A percentile compares a stretch with the other conserved stretches of the same genome.
phyloP scores from a whole-genome alignment of 2,797 vertebrate species.

The Hybognathus amarus region DNA sequence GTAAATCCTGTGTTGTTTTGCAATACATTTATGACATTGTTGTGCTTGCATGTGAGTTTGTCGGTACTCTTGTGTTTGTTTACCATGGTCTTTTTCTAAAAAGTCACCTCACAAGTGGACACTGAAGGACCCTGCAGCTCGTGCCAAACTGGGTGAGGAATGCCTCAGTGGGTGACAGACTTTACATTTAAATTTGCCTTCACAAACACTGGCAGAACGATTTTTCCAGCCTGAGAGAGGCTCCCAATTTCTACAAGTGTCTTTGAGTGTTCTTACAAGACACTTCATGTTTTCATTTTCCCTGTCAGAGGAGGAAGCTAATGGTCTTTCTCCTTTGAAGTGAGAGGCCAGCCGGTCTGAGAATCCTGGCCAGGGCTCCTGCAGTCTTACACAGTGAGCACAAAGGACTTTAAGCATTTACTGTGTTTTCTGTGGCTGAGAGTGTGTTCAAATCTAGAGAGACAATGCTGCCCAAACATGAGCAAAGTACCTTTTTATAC shows the following conservation, averaged over 20 bases:
- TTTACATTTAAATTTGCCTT: conserved; percentile 44
- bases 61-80: conserved; percentile 33
- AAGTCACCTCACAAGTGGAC: conserved; percentile 45
- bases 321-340: conserved; percentile 51
- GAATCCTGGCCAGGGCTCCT: conserved; percentile 34
- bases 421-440: conserved; percentile 35
- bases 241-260: conserved; percentile 33
- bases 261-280: conserved; percentile 41
- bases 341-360: conserved; percentile 37
- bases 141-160: conserved; percentile 53
- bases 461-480: conserved; percentile 57
- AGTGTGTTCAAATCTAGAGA: conserved; percentile 46
- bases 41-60: not conserved
- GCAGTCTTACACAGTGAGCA: conserved; percentile 42
- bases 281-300: conserved; percentile 40
- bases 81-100: conserved; percentile 36
- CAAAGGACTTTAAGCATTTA: conserved; percentile 55
- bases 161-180: conserved; percentile 33
- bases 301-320: conserved; percentile 41
- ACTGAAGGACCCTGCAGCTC: conserved; percentile 32
- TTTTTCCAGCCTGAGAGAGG: conserved; percentile 32
- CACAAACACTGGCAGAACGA: conserved; percentile 49
- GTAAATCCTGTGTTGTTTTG: conserved; percentile 34
- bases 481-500: conserved; percentile 62
- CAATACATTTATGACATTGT: conserved; percentile 34